These are phyloP conservation scores for Apteryx owenii DNA, from an alignment of 2,113 vertebrate species.

Conservation along the genomic window DNA sequence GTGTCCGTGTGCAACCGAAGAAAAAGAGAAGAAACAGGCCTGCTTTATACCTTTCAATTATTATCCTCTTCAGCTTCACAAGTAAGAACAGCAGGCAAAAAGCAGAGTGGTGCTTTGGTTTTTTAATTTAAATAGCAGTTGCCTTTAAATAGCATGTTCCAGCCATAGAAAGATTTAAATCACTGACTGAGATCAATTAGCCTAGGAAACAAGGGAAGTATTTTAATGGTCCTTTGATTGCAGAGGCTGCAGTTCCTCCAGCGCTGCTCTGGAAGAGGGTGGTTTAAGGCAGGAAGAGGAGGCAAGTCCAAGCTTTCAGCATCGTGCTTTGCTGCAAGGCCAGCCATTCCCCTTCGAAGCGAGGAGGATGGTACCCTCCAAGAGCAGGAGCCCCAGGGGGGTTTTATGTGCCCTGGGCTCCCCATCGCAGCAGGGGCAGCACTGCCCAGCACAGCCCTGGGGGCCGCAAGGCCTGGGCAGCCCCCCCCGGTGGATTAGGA, in stretches of 20 bases:
- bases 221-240: conserved; percentile 67
- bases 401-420: rapidly evolving
- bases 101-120: conserved; percentile 3
- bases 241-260: conserved; percentile 40
- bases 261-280: not conserved
- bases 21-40: not conserved
- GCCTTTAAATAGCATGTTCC: conserved; percentile 60
- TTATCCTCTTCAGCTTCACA: not conserved
- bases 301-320: not conserved
- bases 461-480: not conserved
- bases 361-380: not conserved
- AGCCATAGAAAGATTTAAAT: conserved; percentile 51
- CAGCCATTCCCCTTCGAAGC: rapidly evolving
- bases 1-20: not conserved
- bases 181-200: conserved; percentile 62
- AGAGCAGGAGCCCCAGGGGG: rapidly evolving
- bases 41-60: not conserved
- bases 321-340: not conserved
- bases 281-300: not conserved
- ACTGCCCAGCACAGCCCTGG: not conserved
- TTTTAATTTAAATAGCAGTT: conserved; percentile 60
- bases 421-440: rapidly evolving
- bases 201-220: conserved; percentile 46
- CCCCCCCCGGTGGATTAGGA: conserved; percentile 27
- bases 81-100: conserved; percentile 37